These are phyloP conservation scores for Antheraea mylitta DNA, from an alignment of 1,140 invertebrate genomes.

Conservation along the genomic window DNA sequence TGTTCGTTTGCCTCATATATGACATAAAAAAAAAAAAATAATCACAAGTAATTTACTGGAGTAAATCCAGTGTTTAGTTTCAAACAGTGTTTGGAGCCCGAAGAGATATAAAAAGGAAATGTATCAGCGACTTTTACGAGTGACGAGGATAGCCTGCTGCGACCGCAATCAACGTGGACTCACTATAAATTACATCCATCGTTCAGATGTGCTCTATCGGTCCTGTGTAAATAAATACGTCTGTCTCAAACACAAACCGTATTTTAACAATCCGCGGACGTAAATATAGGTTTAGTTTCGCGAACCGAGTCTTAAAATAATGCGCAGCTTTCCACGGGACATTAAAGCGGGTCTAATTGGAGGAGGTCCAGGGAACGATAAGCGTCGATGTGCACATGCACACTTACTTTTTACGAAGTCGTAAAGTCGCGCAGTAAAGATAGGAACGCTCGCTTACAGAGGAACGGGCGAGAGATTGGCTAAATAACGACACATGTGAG, in stretches of 20 bases:
- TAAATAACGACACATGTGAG: neutral
- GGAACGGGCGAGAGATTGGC: neutral
- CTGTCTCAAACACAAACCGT: neutral
- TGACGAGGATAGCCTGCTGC: too few species aligned
- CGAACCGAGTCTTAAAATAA: constrained; percentile 20
- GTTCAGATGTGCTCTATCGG: too few species aligned
- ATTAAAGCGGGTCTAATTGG: constrained; percentile 19
- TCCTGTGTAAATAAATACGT: neutral
- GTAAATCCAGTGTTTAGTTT: too few species aligned
- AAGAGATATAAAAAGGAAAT: too few species aligned
- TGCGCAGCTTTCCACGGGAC: neutral
- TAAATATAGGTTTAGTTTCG: constrained; percentile 13
- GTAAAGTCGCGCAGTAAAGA: constrained; percentile 16
- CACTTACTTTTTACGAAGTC: constrained; percentile 24
- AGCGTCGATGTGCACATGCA: constrained; percentile 6
- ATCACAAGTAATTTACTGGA: too few species aligned
- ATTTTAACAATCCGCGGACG: neutral
- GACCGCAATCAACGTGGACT: too few species aligned
- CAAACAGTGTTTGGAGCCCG: too few species aligned
- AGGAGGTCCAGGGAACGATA: constrained; percentile 3
- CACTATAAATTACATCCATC: too few species aligned
- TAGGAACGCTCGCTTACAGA: constrained; percentile 11
- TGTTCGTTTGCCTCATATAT: too few species aligned
- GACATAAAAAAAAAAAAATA: too few species aligned
- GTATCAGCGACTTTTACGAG: too few species aligned